phyloP scores from a whole-genome alignment of 2,888 invertebrate species.

The Limnephilus auricula region DNA sequence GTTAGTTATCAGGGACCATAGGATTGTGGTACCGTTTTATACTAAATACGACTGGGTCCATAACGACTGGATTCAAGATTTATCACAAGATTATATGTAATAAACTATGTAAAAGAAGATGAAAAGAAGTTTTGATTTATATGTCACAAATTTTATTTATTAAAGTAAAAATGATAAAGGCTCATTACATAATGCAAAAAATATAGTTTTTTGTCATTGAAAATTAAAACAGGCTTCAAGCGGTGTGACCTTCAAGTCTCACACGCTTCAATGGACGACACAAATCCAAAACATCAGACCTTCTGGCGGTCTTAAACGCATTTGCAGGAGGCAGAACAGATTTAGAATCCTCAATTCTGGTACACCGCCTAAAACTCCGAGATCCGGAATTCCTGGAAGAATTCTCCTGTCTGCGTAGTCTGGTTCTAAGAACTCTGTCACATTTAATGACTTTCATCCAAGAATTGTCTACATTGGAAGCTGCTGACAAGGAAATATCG shows the following conservation, averaged over 20 bases:
- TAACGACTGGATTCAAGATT: too few relatives aligned
- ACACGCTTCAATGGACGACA: not conserved
- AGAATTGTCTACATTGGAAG: not conserved
- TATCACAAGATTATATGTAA: too few relatives aligned
- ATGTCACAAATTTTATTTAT: too few relatives aligned
- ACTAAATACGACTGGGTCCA: too few relatives aligned
- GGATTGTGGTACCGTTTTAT: too few relatives aligned
- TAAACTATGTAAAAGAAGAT: too few relatives aligned
- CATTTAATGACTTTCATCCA: not conserved
- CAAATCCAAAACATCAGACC: not conserved
- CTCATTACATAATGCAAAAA: not conserved
- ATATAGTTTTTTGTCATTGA: not conserved
- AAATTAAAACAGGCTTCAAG: not conserved
- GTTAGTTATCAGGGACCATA: too few relatives aligned
- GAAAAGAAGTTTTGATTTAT: too few relatives aligned
- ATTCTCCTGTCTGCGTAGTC: not conserved
- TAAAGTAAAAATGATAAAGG: too few relatives aligned
- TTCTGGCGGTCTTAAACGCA: not conserved
- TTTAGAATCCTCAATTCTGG: not conserved
- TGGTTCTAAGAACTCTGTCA: not conserved
- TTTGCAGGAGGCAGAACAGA: not conserved
- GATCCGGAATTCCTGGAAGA: not conserved
- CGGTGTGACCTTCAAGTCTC: not conserved
- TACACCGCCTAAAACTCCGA: not conserved
- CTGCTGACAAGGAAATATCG: not conserved